Percentiles rank a stretch among this genome's conserved stretches.
Conservation (phyloP, 2,888 invertebrate species). For the Rhagonycha fulva region DNA sequence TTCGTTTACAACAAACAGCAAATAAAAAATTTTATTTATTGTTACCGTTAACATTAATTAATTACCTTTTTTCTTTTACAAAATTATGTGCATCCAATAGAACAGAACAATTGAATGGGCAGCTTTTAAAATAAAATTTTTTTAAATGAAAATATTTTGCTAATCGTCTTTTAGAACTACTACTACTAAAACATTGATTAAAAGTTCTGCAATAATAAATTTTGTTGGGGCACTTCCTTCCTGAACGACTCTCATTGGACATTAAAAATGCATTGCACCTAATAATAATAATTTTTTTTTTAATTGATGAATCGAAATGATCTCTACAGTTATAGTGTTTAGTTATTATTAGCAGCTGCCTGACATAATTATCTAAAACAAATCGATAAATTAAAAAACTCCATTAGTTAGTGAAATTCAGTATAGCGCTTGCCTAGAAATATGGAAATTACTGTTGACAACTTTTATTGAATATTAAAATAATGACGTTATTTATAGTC, state of each 20-base stretch:
- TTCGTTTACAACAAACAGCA: slow-evolving; percentile 28
- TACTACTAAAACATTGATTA: background rate
- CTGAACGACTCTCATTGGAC: background rate
- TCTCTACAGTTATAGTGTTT: background rate
- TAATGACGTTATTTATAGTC: background rate
- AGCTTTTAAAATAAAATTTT: too few species aligned
- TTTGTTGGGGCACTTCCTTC: background rate
- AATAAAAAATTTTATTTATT: background rate
- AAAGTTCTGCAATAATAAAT: background rate
- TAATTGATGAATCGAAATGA: too few species aligned
- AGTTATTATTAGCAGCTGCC: background rate
- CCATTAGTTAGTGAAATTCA: background rate
- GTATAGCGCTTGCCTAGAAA: background rate
- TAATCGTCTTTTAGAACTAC: background rate
- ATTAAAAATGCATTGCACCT: background rate
- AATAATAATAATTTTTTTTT: background rate
- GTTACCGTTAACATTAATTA: background rate
- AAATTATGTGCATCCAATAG: background rate
- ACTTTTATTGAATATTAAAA: background rate
- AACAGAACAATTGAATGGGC: background rate
- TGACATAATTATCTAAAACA: background rate
- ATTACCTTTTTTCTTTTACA: background rate
- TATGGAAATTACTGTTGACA: background rate
- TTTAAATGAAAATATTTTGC: too few species aligned
- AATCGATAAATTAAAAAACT: background rate